Evolutionary conservation across 92 coral and sea anemone species (phyloP).

Genomic region (Epizoanthus rinbou): DNA sequence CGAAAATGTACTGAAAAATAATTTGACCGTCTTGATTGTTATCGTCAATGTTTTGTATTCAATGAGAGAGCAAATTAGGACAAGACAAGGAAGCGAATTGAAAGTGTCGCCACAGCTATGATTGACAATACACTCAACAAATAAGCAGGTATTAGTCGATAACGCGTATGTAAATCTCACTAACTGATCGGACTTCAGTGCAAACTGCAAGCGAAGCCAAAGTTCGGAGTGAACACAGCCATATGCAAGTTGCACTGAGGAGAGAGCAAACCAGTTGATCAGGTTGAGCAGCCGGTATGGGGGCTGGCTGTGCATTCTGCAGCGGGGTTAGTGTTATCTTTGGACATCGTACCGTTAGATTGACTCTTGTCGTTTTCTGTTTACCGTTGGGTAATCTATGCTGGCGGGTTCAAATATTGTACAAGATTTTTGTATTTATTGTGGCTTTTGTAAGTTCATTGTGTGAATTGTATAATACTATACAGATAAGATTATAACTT

Average conservation of each 20-base stretch:
- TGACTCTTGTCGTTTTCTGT: not conserved
- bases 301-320: conserved; percentile 25
- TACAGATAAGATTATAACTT: not conserved
- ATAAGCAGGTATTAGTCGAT: conserved; percentile 4
- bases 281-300: not conserved
- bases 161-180: not conserved
- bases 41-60: not conserved
- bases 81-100: conserved; percentile 1
- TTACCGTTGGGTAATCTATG: not conserved
- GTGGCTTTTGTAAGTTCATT: not conserved
- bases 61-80: not conserved
- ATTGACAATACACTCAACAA: conserved; percentile 12
- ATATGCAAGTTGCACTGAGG: too few species aligned
- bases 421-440: too few species aligned
- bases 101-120: not conserved
- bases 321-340: conserved; percentile 27
- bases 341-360: not conserved
- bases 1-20: too few species aligned
- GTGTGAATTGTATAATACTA: not conserved
- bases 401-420: too few species aligned
- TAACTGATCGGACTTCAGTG: not conserved
- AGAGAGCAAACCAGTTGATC: not conserved
- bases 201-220: not conserved
- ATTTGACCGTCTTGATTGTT: too few species aligned
- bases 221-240: too few species aligned